Base-by-base conservation (phyloP, 2,888 invertebrate species). In the Drosophila acutilabella region DNA sequence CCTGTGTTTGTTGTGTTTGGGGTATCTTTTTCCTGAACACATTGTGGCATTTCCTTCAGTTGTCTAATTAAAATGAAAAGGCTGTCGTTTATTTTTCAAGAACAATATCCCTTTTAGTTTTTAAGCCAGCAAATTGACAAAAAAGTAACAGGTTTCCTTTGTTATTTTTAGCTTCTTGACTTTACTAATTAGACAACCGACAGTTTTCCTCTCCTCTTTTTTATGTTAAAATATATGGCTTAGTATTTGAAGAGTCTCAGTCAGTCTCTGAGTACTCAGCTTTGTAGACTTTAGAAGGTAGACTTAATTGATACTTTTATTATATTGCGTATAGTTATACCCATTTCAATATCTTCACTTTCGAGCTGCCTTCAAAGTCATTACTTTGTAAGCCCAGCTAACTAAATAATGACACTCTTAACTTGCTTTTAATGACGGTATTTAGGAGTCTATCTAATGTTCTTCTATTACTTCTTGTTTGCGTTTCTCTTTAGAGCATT, bases 181-280 rank as follows among this genome's bases (percentile, higher is more conserved):
- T 65, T 56, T 45, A 64, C 81, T 84, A 75, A 84, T 79, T 75
- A 67, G 61, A 59, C 58, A 51, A 58, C 23, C 42, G 13, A 5
- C 36, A 59, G 67, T 18, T 30, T 33, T 16, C n/a, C 20, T 44
- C 30, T 30, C 13, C 36, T 36, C 13, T 11, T 11, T 36, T 4
- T 52, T 20, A 14, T 40, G 41, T 52, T 40, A 36, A 38, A 45
- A 23, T 18, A 7, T 2, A 7, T 2, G 36, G 50, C 57, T 54
- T 30, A 53, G 16, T 26, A 11, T 41, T 53, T 53, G 26, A 14
- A 26, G 16, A 30, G 41, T 54, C 18, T 36, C 20, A 10, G 4
- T 10, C 0, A 30, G 41, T 44, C 18, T 20, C 33, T 23, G 0
- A 16, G 16, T 18, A 2, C 33, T 33, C 14, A 7, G 36, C 33